These are phyloP conservation scores for Xestobium rufovillosum DNA, from an alignment of 2,888 invertebrate species.

Conservation along the genomic window DNA sequence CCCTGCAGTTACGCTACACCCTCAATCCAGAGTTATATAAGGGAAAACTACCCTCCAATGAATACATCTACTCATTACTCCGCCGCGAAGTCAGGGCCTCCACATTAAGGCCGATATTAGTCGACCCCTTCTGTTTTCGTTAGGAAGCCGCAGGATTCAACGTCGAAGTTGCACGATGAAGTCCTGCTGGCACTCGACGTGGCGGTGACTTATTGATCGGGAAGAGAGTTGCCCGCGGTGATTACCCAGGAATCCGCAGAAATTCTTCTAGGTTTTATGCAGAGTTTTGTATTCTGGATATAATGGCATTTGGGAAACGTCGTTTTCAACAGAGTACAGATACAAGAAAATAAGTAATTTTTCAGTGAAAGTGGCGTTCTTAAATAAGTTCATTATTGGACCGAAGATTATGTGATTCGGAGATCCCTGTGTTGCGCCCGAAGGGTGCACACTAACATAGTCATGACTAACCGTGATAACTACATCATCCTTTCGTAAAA, in stretches of 20 bases:
- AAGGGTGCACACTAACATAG: too few relatives aligned
- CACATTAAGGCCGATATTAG: slow-evolving; percentile 18
- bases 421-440: too few relatives aligned
- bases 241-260: neutral
- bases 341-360: neutral
- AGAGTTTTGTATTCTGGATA: neutral
- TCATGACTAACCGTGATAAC: too few relatives aligned
- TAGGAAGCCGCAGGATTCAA: slow-evolving; percentile 4
- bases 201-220: slow-evolving; percentile 30
- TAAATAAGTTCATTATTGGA: too few relatives aligned
- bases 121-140: slow-evolving; percentile 9
- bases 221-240: too few relatives aligned
- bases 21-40: slow-evolving; percentile 32
- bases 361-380: too few relatives aligned
- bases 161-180: slow-evolving; percentile 11
- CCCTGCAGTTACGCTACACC: slow-evolving; percentile 27
- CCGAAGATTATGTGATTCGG: too few relatives aligned
- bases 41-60: slow-evolving; percentile 38
- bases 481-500: too few relatives aligned
- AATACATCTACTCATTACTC: slow-evolving; percentile 42
- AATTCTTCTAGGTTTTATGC: neutral
- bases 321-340: neutral
- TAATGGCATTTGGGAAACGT: neutral
- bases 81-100: slow-evolving; percentile 37
- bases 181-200: slow-evolving; percentile 5